Evolutionary conservation across 1,140 invertebrate species (phyloP), one percentile per base, ranked within the genome.

Genomic region (Leptinotarsa undecemlineata): DNA sequence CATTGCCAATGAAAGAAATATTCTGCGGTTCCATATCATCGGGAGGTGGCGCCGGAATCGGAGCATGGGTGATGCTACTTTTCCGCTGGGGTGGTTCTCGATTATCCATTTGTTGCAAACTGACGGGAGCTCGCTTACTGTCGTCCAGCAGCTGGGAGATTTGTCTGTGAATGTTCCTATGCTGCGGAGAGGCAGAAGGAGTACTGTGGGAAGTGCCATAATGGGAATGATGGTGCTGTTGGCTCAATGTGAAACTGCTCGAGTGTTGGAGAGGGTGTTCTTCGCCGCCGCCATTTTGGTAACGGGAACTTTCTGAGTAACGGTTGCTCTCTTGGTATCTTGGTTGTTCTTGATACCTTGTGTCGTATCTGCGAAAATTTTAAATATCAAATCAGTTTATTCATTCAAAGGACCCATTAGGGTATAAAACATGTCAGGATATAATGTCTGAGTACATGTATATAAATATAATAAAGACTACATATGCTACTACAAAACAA

Each of bases 1-100:
- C 87, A 83, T 91, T 91, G 84, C 94, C 94, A 79, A 96, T 96
- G 82, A 96, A 97, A 47, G 94, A 96, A 78, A 96, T 95, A 87
- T 93, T 95, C 85, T 96, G 95, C 11, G 95, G 95, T 81, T 95
- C 94, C 93, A 95, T 94, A 79, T 94, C 93, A 83, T 94, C 93
- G 62, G 88, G 89, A 79, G 92, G 85, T 75, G 92, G 90, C 73
- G 90, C 87, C 73, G 90, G 89, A 68, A 92, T 87, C 14, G 90
- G 88, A 14, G 88, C 87, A 76, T 91, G 90, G 14, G 88, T 85
- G 6, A 87, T 82, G 79, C 85, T 85, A 66, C 76, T 84, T 76
- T 87, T 86, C 68, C 81, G 47, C 33, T 79, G 77, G 73, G n/a
- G 77, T 74, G 8, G 76, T 62, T 61, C 70, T 33, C 51, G 60